A percentile compares a stretch with the other conserved stretches of the same genome.
Evolutionary conservation across 2,888 invertebrate genomes (phyloP).

Genomic region (Sarcophaga subvicina): DNA sequence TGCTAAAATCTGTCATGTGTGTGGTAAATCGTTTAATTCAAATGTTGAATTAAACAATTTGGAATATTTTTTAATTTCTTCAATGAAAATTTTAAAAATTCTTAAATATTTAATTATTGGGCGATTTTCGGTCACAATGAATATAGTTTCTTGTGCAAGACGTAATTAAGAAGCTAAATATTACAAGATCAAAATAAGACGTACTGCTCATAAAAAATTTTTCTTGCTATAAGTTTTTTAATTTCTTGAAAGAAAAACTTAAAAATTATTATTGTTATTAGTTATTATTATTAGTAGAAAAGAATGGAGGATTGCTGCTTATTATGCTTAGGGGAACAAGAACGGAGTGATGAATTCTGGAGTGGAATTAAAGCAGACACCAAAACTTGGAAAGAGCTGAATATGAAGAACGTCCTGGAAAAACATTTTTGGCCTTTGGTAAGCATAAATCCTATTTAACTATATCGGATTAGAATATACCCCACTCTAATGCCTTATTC

Average conservation of each 20-base stretch:
- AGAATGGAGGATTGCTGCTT: slow-evolving; percentile 13
- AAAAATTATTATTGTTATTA: no score
- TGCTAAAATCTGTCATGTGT: slow-evolving; percentile 79
- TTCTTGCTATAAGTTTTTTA: no score
- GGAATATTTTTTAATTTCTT: slow-evolving; percentile 26
- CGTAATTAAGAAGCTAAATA: no score
- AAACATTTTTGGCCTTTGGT: slow-evolving; percentile 37
- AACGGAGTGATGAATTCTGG: not conserved
- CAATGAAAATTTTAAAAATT: no score
- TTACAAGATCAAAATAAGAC: no score
- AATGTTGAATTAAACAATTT: slow-evolving; percentile 76
- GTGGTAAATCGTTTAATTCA: slow-evolving; percentile 78
- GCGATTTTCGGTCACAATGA: no score
- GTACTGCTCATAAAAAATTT: no score
- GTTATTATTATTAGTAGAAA: no score
- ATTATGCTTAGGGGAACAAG: not conserved
- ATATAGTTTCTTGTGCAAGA: no score
- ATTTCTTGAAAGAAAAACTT: no score
- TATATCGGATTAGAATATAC: not conserved
- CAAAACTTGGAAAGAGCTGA: not conserved
- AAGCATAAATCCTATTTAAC: not conserved
- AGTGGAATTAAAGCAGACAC: not conserved
- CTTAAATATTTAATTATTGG: no score
- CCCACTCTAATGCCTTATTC: not conserved
- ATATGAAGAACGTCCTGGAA: slow-evolving; percentile 14